Base-by-base conservation (phyloP, 2,113 vertebrate species). In the Phyllopteryx taeniolatus region DNA sequence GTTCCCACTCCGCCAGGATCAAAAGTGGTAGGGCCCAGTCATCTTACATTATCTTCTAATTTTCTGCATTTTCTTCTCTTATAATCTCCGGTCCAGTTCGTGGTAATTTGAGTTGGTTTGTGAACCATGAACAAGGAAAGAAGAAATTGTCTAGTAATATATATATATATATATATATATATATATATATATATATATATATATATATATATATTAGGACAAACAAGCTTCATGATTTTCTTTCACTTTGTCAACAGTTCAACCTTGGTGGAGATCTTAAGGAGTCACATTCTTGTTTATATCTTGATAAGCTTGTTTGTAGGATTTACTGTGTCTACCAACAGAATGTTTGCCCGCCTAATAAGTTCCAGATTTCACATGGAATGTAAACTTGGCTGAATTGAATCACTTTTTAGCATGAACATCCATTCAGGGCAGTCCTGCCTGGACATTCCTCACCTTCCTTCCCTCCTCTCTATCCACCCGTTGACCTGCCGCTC, bases 401-500 rank as follows among this genome's bases (percentile, higher is more conserved):
- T 64, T 62, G 56, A 44, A 78, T 76, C 43, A 8, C 27, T 71
- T 73, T 67, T 65, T 59, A 73, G 51, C 22, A 57, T 22, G 39
- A 14, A 67, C 67, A 62, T 12, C 35, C 75, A 61, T 68, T 59
- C 64, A 60, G 42, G 71, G 54, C 70, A 49, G 53, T 63, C 19
- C 51, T 63, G 63, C 51, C 47, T 72, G 8, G 12, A 73, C 11
- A 2, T 20, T 20, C 31, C 61, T 60, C 54, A 42, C 57, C 67
- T 69, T 69, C 49, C 66, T 71, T 71, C 42, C 67, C 61, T 81
- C 31, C 44, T 27, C 64, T 71, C 71, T 72, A 71, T 63, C 56
- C 56, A 46, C 54, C 71, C 77, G 76, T 12, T 61, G 74, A 78
- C 69, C 73, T 31, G 66, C 80, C 78, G 79, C 80, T 80, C 74